Evolutionary conservation across 2,888 invertebrate species (phyloP).

Genomic region (Plebejus argus): DNA sequence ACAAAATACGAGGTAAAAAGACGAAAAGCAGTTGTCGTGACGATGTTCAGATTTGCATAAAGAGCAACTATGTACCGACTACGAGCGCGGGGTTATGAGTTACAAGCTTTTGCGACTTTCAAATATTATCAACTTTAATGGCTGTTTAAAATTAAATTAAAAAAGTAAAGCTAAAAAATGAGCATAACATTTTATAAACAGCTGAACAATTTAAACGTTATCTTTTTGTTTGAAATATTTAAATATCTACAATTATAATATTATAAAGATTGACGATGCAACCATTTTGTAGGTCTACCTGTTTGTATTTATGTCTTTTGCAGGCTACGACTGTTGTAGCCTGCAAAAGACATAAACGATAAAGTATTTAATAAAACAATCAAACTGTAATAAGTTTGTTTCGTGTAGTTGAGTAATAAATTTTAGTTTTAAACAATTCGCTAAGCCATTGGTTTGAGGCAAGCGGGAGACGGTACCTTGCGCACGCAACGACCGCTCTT

Average conservation of each 20-base stretch:
- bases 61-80: conserved; percentile 66
- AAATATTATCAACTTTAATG: too few species aligned
- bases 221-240: too few species aligned
- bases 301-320: too few species aligned
- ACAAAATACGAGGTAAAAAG: conserved; percentile 47
- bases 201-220: too few species aligned
- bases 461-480: conserved; percentile 47
- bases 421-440: conserved; percentile 29
- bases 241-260: too few species aligned
- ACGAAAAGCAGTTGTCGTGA: conserved; percentile 62
- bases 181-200: too few species aligned
- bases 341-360: not conserved
- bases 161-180: too few species aligned
- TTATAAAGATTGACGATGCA: not conserved
- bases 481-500: conserved; percentile 67
- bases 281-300: not conserved
- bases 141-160: too few species aligned
- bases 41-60: conserved; percentile 69
- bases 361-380: conserved; percentile 16
- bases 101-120: conserved; percentile 48
- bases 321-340: too few species aligned
- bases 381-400: conserved; percentile 19
- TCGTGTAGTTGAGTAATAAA: conserved; percentile 24
- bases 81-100: conserved; percentile 47
- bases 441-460: conserved; percentile 36